Evolutionary conservation across 2,888 invertebrate species (phyloP).

Genomic region (Trachelus stipa): DNA sequence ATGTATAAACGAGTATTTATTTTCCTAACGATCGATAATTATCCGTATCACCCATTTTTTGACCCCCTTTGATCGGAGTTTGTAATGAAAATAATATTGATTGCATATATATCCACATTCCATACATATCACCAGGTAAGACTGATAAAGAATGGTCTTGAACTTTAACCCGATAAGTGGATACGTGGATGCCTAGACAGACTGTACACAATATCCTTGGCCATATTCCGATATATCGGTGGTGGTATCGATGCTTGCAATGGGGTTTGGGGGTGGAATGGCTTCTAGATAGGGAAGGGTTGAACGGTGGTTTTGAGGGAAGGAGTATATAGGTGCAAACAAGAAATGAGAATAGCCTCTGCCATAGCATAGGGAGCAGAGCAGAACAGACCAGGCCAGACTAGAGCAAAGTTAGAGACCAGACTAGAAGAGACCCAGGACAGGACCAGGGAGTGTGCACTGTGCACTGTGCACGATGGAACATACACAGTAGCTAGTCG

Average conservation of each 20-base stretch:
- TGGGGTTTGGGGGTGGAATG: constrained; percentile 21
- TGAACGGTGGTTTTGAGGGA: constrained; percentile 29
- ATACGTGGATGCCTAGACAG: constrained; percentile 27
- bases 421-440: constrained; percentile 28
- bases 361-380: constrained; percentile 28
- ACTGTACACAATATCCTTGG: constrained; percentile 45
- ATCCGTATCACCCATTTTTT: constrained; percentile 6
- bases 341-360: constrained; percentile 58
- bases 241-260: constrained; percentile 54
- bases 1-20: constrained; percentile 10
- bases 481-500: constrained; percentile 61
- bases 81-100: not conserved
- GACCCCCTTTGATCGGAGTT: not conserved
- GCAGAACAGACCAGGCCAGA: constrained; percentile 1
- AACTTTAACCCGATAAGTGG: constrained; percentile 14
- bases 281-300: constrained; percentile 19
- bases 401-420: constrained; percentile 28
- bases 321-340: constrained; percentile 55
- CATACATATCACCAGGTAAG: not conserved
- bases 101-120: not conserved
- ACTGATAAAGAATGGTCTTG: not conserved
- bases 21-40: not conserved
- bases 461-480: constrained; percentile 37
- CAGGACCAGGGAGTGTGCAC: constrained; percentile 40
- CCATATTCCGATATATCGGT: constrained; percentile 58